A percentile compares a stretch with the other conserved stretches of the same genome.
Conservation (phyloP, 2,113 vertebrate genomes). For the Anas platyrhynchos region DNA sequence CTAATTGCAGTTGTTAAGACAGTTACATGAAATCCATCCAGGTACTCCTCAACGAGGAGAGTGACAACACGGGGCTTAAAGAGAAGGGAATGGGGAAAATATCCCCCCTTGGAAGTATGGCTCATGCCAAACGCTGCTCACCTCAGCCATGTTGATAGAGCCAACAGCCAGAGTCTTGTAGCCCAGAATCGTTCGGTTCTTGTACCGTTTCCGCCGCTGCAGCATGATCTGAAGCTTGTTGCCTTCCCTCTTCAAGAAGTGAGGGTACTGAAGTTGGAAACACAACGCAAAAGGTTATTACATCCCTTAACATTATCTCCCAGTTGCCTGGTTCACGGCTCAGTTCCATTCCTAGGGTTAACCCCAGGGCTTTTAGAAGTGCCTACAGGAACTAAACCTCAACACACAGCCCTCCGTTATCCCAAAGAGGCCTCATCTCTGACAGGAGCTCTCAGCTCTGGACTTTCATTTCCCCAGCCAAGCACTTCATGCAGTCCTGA, state of each 20-base stretch:
- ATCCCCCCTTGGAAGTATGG: not conserved
- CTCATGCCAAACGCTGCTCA: constrained; percentile 22
- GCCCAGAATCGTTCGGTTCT: constrained; percentile 93
- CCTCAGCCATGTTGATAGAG: constrained; percentile 95
- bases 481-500: not conserved
- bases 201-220: constrained; percentile 93
- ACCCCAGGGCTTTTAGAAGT: not conserved
- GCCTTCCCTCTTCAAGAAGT: constrained; percentile 94
- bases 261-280: constrained; percentile 85
- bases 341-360: not conserved
- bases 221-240: constrained; percentile 97
- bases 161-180: constrained; percentile 94
- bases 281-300: not conserved
- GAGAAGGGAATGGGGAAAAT: not conserved
- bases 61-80: not conserved
- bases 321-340: not conserved
- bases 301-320: not conserved
- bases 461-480: not conserved
- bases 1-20: not conserved
- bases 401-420: not conserved
- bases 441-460: not conserved
- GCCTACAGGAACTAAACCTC: not conserved
- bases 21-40: not conserved
- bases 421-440: not conserved
- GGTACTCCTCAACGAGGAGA: not conserved